Conservation (phyloP, 2,888 invertebrate genomes). For the Sminthurides aquaticus region DNA sequence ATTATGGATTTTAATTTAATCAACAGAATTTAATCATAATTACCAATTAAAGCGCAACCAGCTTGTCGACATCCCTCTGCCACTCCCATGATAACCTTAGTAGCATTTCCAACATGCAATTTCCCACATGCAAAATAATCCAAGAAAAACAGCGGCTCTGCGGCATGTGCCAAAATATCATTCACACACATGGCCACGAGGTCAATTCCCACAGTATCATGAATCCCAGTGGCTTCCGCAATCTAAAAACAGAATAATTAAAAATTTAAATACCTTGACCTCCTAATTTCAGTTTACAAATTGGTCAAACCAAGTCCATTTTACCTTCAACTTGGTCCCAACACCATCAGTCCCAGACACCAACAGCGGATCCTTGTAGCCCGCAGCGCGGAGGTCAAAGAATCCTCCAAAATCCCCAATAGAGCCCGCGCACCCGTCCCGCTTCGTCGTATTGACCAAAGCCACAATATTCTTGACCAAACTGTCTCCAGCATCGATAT, state of each 20-base stretch:
- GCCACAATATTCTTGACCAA: slow-evolving; percentile 77
- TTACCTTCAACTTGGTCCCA: slow-evolving; percentile 87
- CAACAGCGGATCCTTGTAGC: slow-evolving; percentile 71
- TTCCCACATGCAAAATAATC: slow-evolving; percentile 93
- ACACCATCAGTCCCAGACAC: slow-evolving; percentile 95
- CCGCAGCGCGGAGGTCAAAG: slow-evolving; percentile 73
- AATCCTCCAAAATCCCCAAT: slow-evolving; percentile 91
- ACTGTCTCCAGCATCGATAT: slow-evolving; percentile 74
- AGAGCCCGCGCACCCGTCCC: slow-evolving; percentile 69
- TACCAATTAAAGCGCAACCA: slow-evolving; percentile 82
- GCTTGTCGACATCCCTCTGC: slow-evolving; percentile 78
- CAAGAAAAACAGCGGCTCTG: slow-evolving; percentile 89
- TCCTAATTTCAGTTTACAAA: not conserved
- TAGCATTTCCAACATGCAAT: slow-evolving; percentile 67
- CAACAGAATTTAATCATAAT: slow-evolving; percentile 30
- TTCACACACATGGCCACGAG: slow-evolving; percentile 98
- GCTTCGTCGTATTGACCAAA: slow-evolving; percentile 66
- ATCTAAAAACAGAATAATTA: slow-evolving; percentile 54
- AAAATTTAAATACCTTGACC: not conserved
- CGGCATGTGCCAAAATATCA: slow-evolving; percentile 89
- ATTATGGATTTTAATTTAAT: not conserved
- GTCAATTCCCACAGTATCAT: slow-evolving; percentile 83
- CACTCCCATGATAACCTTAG: slow-evolving; percentile 74
- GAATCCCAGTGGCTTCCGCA: slow-evolving; percentile 68
- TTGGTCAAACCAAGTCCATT: not conserved